A percentile compares a stretch with the other conserved stretches of the same genome.
Conservation (phyloP, 2,797 vertebrate species). For the Euthynnus affinis region DNA sequence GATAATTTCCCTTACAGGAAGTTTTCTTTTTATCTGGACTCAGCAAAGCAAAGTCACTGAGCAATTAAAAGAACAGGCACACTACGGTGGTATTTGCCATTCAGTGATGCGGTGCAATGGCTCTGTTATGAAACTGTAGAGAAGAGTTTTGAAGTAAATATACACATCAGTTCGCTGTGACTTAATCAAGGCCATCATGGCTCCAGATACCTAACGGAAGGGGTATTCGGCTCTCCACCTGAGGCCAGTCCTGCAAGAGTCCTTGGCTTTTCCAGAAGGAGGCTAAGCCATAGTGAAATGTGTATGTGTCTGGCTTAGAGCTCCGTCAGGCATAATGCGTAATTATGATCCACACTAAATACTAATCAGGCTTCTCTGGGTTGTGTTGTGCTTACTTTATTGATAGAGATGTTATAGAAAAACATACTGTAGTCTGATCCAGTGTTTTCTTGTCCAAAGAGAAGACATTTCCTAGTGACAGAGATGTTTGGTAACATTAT, state of each 20-base stretch:
- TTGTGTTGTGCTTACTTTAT: constrained; percentile 38
- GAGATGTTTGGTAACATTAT: constrained; percentile 44
- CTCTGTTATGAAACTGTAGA: constrained; percentile 53
- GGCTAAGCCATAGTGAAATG: constrained; percentile 50
- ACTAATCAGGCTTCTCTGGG: constrained; percentile 25
- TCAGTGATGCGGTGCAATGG: constrained; percentile 38
- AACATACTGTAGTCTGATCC: neutral
- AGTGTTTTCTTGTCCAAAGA: constrained; percentile 17
- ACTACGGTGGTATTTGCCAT: constrained; percentile 34
- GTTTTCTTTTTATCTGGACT: constrained; percentile 52
- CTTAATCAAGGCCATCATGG: constrained; percentile 52
- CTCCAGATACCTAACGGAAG: constrained; percentile 38
- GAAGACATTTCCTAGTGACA: constrained; percentile 21
- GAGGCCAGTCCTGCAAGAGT: constrained; percentile 56
- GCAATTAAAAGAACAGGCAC: constrained; percentile 62
- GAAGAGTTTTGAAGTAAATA: constrained; percentile 56
- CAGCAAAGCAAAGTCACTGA: constrained; percentile 50
- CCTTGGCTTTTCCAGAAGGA: constrained; percentile 48
- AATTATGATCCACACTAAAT: constrained; percentile 51
- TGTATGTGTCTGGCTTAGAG: constrained; percentile 63
- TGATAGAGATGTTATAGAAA: constrained; percentile 20
- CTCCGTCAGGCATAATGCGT: constrained; percentile 38
- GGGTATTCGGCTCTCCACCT: constrained; percentile 52
- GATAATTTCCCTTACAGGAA: constrained; percentile 59
- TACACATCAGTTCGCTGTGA: constrained; percentile 48